Evolutionary conservation across 2,797 vertebrate genomes (phyloP), one percentile per base, ranked within the genome.

Genomic region (Cetoscarus ocellatus): DNA sequence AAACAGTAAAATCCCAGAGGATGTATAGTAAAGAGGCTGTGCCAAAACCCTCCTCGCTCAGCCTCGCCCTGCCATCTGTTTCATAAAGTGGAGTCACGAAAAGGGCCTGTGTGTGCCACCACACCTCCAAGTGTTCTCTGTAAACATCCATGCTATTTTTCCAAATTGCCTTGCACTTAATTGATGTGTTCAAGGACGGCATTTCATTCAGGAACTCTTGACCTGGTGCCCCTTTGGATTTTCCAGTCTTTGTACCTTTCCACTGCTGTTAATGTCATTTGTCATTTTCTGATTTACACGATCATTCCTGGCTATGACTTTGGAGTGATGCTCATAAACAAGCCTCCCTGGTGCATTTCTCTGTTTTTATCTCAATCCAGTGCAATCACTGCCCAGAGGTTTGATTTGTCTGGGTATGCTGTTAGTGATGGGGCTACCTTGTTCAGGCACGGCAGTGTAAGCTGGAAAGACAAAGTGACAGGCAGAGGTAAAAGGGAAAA

Each of bases 41-140:
- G 86, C 88, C 83, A 85, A 82, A 83, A 67, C 62, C 84, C 75
- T 67, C 57, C 68, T 69, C 71, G 77, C 69, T 42, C 61, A 69
- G 79, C 83, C 83, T 86, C 74, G 60, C 86, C 86, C 82, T 82
- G 83, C 89, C 90, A 92, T 91, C 90, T 92, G 91, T 78, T 87
- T 86, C 73, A 79, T 82, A 79, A 90, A 87, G 71, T 81, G 68
- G 39, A 69, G 75, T 88, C 88, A 91, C 63, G 65, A 80, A 70
- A 79, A 73, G 50, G 65, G 79, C 58, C 81, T 72, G 67, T 10
- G 12, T 82, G 83, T 61, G 76, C 57, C 79, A 67, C 74, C 80
- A 51, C 72, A 87, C 83, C 88, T 91, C 74, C 44, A 84, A 85
- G 73, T 72, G 43, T 50, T 48, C 45, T 80, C 60, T 81, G 47